Evolutionary conservation across 2,888 invertebrate genomes (phyloP).

Genomic region (Erebia aethiops): DNA sequence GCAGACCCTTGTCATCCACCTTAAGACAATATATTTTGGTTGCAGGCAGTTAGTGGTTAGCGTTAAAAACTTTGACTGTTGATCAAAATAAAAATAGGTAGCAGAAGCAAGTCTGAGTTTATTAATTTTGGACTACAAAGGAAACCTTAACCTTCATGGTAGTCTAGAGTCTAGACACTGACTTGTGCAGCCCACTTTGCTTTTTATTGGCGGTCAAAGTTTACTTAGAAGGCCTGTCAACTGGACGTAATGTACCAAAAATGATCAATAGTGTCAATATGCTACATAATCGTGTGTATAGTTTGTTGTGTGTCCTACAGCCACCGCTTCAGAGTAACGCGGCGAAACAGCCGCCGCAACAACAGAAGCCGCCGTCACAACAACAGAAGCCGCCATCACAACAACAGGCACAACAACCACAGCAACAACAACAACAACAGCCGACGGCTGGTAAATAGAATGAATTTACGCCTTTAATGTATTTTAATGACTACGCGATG

Average conservation of each 20-base stretch:
- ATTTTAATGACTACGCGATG: background rate
- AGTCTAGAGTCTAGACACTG: too few species aligned
- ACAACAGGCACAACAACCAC: constrained; percentile 53
- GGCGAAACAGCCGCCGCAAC: constrained; percentile 56
- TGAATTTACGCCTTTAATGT: background rate
- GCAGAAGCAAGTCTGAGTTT: too few species aligned
- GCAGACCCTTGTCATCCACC: too few species aligned
- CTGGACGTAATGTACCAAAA: background rate
- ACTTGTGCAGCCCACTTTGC: too few species aligned
- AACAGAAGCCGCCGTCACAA: constrained; percentile 53
- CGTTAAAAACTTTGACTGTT: too few species aligned
- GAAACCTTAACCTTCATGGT: too few species aligned
- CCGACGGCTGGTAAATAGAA: constrained; percentile 46
- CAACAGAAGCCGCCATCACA: constrained; percentile 50
- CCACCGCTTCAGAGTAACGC: constrained; percentile 48
- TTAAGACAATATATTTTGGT: too few species aligned
- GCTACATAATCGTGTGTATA: constrained; percentile 41
- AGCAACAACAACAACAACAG: constrained; percentile 54
- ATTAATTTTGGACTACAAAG: too few species aligned
- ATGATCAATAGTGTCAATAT: background rate
- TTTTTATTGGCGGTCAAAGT: background rate
- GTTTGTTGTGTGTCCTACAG: constrained; percentile 41
- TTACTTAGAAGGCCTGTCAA: background rate
- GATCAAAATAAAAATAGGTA: too few species aligned
- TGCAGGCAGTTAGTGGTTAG: too few species aligned